A percentile compares a stretch with the other conserved stretches of the same genome.
These are phyloP conservation scores for Muraenolepis orangiensis DNA, from an alignment of 2,797 vertebrate species.

Conservation along the genomic window DNA sequence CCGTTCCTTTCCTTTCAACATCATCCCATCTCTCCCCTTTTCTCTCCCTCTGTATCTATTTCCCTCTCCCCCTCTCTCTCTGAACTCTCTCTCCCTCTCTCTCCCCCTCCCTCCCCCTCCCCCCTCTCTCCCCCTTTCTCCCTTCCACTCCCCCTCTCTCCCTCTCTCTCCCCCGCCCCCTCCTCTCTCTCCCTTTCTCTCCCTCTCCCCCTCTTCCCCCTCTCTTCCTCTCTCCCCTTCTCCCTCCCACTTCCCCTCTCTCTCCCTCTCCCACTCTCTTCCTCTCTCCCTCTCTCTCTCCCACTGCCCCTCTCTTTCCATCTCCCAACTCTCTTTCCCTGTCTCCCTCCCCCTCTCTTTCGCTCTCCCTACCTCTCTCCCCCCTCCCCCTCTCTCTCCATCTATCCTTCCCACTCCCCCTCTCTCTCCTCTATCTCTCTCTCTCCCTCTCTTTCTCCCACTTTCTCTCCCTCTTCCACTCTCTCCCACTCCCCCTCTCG, in stretches of 20 bases:
- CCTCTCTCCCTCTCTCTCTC: too few relatives aligned
- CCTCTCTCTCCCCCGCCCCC: neutral
- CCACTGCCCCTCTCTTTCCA: neutral
- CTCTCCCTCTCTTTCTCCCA: neutral
- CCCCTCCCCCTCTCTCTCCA: conserved; percentile 13
- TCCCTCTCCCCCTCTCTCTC: neutral
- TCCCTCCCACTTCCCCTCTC: too few relatives aligned
- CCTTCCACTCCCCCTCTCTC: conserved; percentile 2
- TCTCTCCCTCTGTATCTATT: conserved; percentile 1
- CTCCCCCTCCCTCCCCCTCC: conserved; percentile 2
- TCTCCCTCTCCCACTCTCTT: too few relatives aligned
- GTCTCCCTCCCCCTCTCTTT: conserved; percentile 13
- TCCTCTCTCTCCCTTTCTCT: neutral
- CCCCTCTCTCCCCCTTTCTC: conserved; percentile 8
- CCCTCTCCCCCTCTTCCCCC: neutral
- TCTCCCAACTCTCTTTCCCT: neutral
- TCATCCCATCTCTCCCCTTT: neutral
- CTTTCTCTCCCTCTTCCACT: neutral
- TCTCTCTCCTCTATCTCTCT: neutral
- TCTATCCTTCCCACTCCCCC: conserved; percentile 1
- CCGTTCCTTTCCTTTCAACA: neutral
- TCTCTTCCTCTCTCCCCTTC: conserved; percentile 7
- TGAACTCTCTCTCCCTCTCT: conserved; percentile 7
- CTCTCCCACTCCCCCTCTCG: neutral
- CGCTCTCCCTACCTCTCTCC: conserved; percentile 1